Evolutionary conservation across 2,113 vertebrate genomes (phyloP).

Genomic region (Globicephala melas): DNA sequence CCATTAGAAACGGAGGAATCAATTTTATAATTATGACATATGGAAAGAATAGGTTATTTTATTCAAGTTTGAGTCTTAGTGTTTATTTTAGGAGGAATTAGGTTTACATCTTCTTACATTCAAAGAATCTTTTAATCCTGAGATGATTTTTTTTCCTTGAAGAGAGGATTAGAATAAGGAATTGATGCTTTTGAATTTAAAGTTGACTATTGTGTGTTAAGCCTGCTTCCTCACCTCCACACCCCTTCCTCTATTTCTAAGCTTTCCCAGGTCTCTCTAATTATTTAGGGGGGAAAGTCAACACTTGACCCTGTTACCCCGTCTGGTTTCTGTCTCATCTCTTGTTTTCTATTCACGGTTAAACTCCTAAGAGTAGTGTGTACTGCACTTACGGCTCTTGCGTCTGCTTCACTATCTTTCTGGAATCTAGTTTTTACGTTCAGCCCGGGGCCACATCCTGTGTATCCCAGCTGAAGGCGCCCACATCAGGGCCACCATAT

Average conservation of each 20-base stretch:
- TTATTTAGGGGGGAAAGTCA: conserved; percentile 32
- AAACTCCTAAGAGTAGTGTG: neutral
- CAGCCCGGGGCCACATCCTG: neutral
- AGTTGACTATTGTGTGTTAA: conserved; percentile 43
- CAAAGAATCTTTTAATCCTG: conserved; percentile 29
- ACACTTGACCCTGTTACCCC: conserved; percentile 38
- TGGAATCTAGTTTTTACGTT: neutral
- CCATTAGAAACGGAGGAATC: conserved; percentile 1
- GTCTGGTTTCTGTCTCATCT: neutral
- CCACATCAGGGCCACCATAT: neutral
- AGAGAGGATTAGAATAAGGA: conserved; percentile 59
- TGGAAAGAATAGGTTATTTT: conserved; percentile 1
- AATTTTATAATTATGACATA: neutral
- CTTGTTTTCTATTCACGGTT: neutral
- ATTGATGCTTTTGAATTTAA: conserved; percentile 45
- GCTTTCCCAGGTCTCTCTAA: conserved; percentile 28
- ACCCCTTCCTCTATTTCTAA: neutral
- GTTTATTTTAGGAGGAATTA: conserved; percentile 39
- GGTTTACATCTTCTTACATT: conserved; percentile 29
- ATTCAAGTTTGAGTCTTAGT: neutral
- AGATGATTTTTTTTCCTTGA: conserved; percentile 63
- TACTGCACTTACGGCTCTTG: neutral
- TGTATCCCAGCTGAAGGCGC: neutral
- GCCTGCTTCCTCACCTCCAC: conserved; percentile 25
- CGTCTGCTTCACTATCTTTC: rapidly evolving